A percentile compares a stretch with the other conserved stretches of the same genome.
Evolutionary conservation across 1,140 invertebrate genomes (phyloP).

Genomic region (Thalassaphorura encarpata): DNA sequence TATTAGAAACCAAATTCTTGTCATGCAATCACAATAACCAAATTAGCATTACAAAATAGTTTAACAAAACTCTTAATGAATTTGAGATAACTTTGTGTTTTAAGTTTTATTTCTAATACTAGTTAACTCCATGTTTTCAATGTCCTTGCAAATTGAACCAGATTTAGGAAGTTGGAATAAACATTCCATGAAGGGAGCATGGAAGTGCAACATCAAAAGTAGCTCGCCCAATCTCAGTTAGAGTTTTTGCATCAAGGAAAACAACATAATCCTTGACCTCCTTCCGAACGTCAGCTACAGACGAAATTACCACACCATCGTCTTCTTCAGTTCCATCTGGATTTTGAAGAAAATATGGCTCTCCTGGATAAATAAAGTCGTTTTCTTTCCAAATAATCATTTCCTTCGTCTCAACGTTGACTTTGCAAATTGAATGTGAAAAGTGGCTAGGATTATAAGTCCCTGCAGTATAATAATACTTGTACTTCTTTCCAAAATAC

Average conservation of each 20-base stretch:
- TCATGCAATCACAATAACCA: too few species aligned
- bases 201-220: slow-evolving; percentile 16
- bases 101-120: too few species aligned
- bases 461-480: slow-evolving; percentile 15
- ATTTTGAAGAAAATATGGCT: slow-evolving; percentile 16
- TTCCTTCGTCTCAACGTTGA: slow-evolving; percentile 12
- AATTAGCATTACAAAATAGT: too few species aligned
- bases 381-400: slow-evolving; percentile 18
- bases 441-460: slow-evolving; percentile 20
- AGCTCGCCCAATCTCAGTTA: slow-evolving; percentile 19
- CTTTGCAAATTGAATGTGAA: slow-evolving; percentile 16
- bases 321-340: slow-evolving; percentile 19
- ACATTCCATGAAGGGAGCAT: background rate
- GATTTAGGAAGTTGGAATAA: background rate
- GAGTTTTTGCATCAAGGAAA: slow-evolving; percentile 21
- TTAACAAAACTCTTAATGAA: too few species aligned
- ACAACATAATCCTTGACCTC: slow-evolving; percentile 19
- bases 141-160: too few species aligned
- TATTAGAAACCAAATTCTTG: too few species aligned
- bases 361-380: slow-evolving; percentile 15
- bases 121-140: too few species aligned
- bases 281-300: slow-evolving; percentile 14
- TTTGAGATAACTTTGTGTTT: too few species aligned
- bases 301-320: slow-evolving; percentile 14
- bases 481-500: slow-evolving; percentile 17